These are phyloP conservation scores for Chorisops tibialis DNA, from an alignment of 2,888 invertebrate genomes.

Conservation along the genomic window DNA sequence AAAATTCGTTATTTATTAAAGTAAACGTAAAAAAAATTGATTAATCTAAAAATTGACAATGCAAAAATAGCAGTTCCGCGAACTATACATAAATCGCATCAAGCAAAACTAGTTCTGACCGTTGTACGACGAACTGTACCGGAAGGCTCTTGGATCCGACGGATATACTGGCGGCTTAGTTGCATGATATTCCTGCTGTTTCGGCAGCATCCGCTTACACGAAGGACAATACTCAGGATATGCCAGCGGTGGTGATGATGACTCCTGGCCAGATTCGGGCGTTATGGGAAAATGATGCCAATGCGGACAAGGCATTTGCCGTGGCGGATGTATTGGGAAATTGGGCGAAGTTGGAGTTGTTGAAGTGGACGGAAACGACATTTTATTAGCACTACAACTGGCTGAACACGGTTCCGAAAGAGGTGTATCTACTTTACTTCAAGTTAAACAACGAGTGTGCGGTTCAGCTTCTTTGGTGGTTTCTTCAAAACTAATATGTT, in stretches of 20 bases:
- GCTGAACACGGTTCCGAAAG: background rate
- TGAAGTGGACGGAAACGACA: background rate
- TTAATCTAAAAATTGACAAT: too few species aligned
- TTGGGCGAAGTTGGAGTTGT: background rate
- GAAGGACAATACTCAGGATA: slow-evolving; percentile 25
- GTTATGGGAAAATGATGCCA: slow-evolving; percentile 49
- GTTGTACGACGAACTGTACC: slow-evolving; percentile 1
- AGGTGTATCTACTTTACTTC: background rate
- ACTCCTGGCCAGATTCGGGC: slow-evolving; percentile 34
- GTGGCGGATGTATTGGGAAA: slow-evolving; percentile 46
- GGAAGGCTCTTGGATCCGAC: slow-evolving; percentile 8
- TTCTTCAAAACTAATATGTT: background rate
- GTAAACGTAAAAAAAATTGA: too few species aligned
- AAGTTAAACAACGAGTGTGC: background rate
- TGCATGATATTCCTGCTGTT: background rate
- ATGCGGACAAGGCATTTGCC: slow-evolving; percentile 50
- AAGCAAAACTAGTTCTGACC: background rate
- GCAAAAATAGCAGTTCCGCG: too few species aligned
- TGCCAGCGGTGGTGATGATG: slow-evolving; percentile 4
- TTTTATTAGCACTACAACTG: background rate
- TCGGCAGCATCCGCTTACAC: slow-evolving; percentile 2
- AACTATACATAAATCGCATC: background rate
- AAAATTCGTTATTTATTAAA: too few species aligned
- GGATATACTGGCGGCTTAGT: slow-evolving; percentile 11
- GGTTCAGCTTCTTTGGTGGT: background rate